Conservation (phyloP, 1,140 invertebrate genomes). For the Bombus terrestris region DNA sequence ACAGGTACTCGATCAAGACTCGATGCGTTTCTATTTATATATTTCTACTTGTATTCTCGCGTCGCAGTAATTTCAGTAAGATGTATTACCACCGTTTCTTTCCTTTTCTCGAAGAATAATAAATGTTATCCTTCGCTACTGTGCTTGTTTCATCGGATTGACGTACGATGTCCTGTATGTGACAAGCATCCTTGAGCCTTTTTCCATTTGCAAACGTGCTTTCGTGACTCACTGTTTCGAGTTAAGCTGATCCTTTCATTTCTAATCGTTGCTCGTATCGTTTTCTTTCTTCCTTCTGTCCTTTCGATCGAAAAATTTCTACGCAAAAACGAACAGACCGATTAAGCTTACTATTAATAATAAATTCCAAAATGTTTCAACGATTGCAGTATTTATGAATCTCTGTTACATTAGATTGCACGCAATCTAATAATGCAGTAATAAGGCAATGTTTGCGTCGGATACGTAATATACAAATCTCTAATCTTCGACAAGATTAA, state of each 20-base stretch:
- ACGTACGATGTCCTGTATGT: conserved; percentile 23
- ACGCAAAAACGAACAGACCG: too few species aligned
- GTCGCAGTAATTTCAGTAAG: neutral
- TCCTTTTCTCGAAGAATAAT: neutral
- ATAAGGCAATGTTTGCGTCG: neutral
- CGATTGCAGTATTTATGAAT: too few species aligned
- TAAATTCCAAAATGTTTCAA: neutral
- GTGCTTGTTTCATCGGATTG: neutral
- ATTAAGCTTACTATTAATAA: neutral
- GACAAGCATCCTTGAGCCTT: conserved; percentile 47
- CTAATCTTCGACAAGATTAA: too few species aligned
- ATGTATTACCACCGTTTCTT: neutral
- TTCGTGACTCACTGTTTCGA: neutral
- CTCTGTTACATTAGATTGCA: too few species aligned
- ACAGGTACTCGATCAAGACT: neutral
- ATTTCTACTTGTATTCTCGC: neutral
- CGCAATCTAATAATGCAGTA: too few species aligned
- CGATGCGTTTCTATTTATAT: neutral
- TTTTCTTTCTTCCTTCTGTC: neutral
- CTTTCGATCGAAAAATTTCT: neutral
- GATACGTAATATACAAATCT: neutral
- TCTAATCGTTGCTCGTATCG: neutral
- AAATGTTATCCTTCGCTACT: neutral
- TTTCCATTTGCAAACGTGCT: conserved; percentile 15
- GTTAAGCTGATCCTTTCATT: neutral